Evolutionary conservation across 2,113 vertebrate genomes (phyloP).

Genomic region (Mastomys coucha): DNA sequence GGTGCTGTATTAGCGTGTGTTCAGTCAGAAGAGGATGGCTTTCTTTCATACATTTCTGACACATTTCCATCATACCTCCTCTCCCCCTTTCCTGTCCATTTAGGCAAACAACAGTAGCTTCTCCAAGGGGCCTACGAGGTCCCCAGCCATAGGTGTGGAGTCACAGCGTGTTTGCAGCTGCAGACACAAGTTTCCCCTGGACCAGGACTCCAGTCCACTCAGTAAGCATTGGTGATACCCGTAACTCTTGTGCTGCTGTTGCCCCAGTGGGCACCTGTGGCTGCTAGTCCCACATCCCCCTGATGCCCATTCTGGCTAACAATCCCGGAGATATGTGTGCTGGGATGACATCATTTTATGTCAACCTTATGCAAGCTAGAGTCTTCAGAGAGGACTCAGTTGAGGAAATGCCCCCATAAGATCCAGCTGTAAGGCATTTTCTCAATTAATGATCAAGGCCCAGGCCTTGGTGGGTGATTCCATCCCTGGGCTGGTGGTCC

Average conservation of each 20-base stretch:
- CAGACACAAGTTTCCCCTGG: neutral
- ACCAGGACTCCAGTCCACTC: neutral
- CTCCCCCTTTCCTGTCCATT: neutral
- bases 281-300: neutral
- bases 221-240: neutral
- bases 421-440: neutral
- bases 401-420: neutral
- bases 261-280: too few relatives aligned
- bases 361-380: neutral
- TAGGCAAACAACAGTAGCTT: neutral
- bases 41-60: neutral
- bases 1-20: neutral
- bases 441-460: neutral
- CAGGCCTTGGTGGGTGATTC: neutral
- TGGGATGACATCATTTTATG: neutral
- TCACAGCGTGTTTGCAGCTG: neutral
- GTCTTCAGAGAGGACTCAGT: neutral
- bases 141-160: neutral
- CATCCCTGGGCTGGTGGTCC: neutral
- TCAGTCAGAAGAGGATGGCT: neutral
- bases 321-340: neutral
- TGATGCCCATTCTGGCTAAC: neutral
- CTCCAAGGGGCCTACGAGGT: neutral
- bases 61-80: neutral
- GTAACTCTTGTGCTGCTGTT: accelerated